Evolutionary conservation across 2,113 vertebrate species (phyloP).

Genomic region (Delphinapterus leucas): DNA sequence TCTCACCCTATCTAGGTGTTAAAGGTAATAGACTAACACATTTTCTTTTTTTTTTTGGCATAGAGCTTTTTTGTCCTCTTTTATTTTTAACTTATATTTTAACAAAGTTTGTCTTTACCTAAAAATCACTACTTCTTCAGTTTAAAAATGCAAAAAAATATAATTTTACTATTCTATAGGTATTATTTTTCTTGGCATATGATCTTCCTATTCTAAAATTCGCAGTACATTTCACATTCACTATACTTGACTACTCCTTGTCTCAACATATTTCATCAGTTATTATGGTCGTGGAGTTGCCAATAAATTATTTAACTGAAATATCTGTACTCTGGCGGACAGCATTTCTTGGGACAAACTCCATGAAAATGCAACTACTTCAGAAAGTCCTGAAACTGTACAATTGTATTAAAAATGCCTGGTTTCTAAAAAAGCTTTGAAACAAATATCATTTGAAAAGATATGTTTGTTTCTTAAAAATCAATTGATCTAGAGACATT

Average conservation of each 20-base stretch:
- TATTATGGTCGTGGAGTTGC: conserved; percentile 37
- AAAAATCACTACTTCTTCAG: not conserved
- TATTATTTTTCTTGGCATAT: not conserved
- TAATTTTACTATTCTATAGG: not conserved
- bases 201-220: conserved; percentile 36
- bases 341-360: conserved; percentile 56
- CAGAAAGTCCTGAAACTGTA: conserved; percentile 17
- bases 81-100: not conserved
- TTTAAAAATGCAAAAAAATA: not conserved
- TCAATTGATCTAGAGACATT: not conserved
- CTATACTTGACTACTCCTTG: conserved; percentile 39
- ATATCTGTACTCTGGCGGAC: conserved; percentile 59
- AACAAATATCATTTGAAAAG: conserved; percentile 7
- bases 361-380: conserved; percentile 29
- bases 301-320: conserved; percentile 72
- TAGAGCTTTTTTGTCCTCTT: not conserved
- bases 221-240: conserved; percentile 55
- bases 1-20: not conserved
- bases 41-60: not conserved
- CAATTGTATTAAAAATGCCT: conserved; percentile 7
- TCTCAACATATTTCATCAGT: conserved; percentile 64
- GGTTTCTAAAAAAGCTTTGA: not conserved
- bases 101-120: not conserved
- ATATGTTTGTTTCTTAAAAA: not conserved
- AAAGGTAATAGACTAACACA: not conserved